Percentiles rank a stretch among this genome's conserved stretches.
Evolutionary conservation across 2,888 invertebrate genomes (phyloP).

Genomic region (Dastarcus helophoroides): DNA sequence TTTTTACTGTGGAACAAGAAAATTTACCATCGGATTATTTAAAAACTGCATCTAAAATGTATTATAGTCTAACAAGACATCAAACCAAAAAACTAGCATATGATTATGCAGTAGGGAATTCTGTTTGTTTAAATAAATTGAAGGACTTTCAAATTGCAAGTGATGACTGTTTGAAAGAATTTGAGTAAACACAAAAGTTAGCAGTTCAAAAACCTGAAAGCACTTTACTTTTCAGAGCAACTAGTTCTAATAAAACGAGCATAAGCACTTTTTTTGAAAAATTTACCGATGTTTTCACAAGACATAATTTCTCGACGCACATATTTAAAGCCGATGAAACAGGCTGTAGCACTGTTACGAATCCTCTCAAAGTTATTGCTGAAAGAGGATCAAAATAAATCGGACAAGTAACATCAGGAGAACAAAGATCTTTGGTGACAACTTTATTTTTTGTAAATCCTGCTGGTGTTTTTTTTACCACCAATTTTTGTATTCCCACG

Average conservation of each 20-base stretch:
- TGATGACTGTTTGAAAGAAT: slow-evolving; percentile 1
- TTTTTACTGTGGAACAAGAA: too few species aligned
- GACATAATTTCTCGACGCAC: too few species aligned
- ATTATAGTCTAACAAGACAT: not conserved
- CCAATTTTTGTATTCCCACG: slow-evolving; percentile 12
- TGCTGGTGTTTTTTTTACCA: slow-evolving; percentile 14
- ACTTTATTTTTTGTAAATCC: slow-evolving; percentile 12
- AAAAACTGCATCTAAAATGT: slow-evolving; percentile 4
- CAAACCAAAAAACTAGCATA: slow-evolving; percentile 2
- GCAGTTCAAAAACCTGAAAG: slow-evolving; percentile 4
- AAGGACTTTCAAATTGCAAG: slow-evolving; percentile 2
- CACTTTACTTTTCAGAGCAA: slow-evolving; percentile 1
- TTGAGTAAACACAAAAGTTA: slow-evolving; percentile 3
- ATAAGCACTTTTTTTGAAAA: slow-evolving; percentile 13
- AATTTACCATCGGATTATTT: not conserved
- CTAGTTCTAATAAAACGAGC: slow-evolving; percentile 1
- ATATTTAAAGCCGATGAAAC: too few species aligned
- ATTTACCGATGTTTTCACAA: slow-evolving; percentile 11
- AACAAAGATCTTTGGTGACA: slow-evolving; percentile 6
- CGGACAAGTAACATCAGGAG: slow-evolving; percentile 1
- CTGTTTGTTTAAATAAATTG: slow-evolving; percentile 1
- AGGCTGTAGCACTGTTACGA: too few species aligned
- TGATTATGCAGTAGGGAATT: not conserved
- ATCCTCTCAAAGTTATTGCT: slow-evolving; percentile 15
- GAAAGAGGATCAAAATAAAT: slow-evolving; percentile 13